These are phyloP conservation scores for Orthosia gothica DNA, from an alignment of 2,888 invertebrate genomes.

Conservation along the genomic window DNA sequence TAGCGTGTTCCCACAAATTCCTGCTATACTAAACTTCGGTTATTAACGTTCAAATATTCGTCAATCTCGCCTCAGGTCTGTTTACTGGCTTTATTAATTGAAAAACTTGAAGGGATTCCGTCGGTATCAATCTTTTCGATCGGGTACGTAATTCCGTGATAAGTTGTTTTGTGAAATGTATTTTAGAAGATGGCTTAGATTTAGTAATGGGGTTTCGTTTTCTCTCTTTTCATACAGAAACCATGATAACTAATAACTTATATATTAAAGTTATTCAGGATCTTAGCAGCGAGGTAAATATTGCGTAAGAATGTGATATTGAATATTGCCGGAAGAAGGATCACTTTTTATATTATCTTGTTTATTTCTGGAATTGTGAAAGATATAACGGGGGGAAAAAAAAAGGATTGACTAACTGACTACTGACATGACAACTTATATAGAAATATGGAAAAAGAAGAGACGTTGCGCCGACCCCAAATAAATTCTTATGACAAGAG, in stretches of 20 bases:
- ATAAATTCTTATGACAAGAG: no score
- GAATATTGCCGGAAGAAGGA: no score
- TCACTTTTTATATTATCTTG: no score
- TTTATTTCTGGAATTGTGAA: no score
- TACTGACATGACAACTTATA: no score
- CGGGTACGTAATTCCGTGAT: slow-evolving; percentile 9
- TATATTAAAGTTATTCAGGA: no score
- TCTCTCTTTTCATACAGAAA: background rate
- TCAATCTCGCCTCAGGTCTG: slow-evolving; percentile 40
- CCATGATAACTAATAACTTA: background rate
- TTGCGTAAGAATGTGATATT: no score
- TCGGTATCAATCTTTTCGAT: slow-evolving; percentile 20
- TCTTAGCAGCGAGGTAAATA: no score
- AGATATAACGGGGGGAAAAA: no score
- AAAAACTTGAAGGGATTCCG: slow-evolving; percentile 64
- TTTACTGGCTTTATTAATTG: slow-evolving; percentile 65
- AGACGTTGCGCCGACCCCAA: no score
- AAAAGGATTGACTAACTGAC: no score
- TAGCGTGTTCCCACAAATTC: slow-evolving; percentile 19
- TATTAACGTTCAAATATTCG: slow-evolving; percentile 47
- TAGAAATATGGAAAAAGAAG: no score
- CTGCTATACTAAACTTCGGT: slow-evolving; percentile 23
- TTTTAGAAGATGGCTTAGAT: background rate
- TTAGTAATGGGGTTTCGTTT: background rate
- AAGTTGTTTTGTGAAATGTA: slow-evolving; percentile 28